Evolutionary conservation across 2,888 invertebrate genomes (phyloP).

Genomic region (Acrobasis repandana): DNA sequence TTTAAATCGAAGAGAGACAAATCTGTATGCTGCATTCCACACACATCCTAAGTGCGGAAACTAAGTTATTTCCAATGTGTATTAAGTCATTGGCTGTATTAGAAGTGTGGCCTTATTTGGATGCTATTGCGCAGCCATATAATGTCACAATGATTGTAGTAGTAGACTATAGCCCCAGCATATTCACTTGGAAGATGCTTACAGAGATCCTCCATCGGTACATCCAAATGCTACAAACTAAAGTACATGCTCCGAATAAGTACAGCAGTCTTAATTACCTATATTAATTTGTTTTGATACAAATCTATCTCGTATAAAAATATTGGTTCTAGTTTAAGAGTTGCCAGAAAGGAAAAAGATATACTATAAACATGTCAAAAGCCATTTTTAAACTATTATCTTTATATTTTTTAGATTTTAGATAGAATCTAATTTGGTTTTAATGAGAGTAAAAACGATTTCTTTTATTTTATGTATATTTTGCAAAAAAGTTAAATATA

Average conservation of each 20-base stretch:
- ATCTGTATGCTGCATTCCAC: background rate
- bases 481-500: too few species aligned
- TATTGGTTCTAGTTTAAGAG: background rate
- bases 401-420: too few species aligned
- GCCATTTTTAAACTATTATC: too few species aligned
- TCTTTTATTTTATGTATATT: too few species aligned
- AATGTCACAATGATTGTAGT: background rate
- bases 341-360: background rate
- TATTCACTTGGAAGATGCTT: background rate
- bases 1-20: background rate
- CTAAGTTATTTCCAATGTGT: too few species aligned
- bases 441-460: too few species aligned
- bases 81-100: too few species aligned
- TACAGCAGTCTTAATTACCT: slow-evolving; percentile 5
- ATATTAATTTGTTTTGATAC: slow-evolving; percentile 3
- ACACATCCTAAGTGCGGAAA: too few species aligned
- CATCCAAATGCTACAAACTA: background rate
- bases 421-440: too few species aligned
- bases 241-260: slow-evolving; percentile 13
- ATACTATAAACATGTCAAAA: too few species aligned
- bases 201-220: slow-evolving; percentile 2
- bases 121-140: too few species aligned
- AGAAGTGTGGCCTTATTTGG: too few species aligned
- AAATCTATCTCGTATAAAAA: background rate
- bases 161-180: background rate